Evolutionary conservation across 2,797 vertebrate genomes (phyloP).

Genomic region (Erpetoichthys calabaricus): DNA sequence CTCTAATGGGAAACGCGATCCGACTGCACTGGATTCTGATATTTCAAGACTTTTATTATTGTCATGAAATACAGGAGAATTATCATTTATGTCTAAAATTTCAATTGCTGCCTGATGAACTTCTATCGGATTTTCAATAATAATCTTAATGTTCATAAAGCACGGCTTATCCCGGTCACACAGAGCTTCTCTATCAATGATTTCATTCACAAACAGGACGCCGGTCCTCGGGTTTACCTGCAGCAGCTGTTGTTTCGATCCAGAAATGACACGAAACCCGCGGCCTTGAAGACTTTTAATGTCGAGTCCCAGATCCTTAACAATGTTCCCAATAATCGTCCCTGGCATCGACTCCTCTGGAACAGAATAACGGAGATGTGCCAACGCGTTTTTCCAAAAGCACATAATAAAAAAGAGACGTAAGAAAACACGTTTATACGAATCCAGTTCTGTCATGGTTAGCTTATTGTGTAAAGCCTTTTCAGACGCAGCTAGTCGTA

Average conservation of each 20-base stretch:
- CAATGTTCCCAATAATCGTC: slow-evolving; percentile 45
- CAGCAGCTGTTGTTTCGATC: slow-evolving; percentile 30
- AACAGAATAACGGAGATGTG: slow-evolving; percentile 42
- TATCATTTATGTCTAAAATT: slow-evolving; percentile 35
- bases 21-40: slow-evolving; percentile 17
- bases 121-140: slow-evolving; percentile 21
- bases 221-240: slow-evolving; percentile 37
- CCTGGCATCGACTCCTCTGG: slow-evolving; percentile 44
- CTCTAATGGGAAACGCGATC: slow-evolving; percentile 25
- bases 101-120: slow-evolving; percentile 31
- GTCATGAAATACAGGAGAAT: slow-evolving; percentile 25
- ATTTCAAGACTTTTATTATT: slow-evolving; percentile 22
- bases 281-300: slow-evolving; percentile 20
- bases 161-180: slow-evolving; percentile 32
- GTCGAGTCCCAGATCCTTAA: slow-evolving; percentile 50
- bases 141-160: slow-evolving; percentile 27
- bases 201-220: slow-evolving; percentile 34
- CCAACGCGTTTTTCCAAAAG: slow-evolving; percentile 19
- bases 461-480: too few relatives aligned
- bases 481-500: too few relatives aligned
- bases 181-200: slow-evolving; percentile 48
- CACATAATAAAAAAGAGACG: slow-evolving; percentile 12
- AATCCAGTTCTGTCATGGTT: too few relatives aligned
- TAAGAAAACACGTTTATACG: slow-evolving; percentile 7
- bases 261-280: slow-evolving; percentile 32